Evolutionary conservation across 1,140 invertebrate species (phyloP).

Genomic region (Pararge aegeria): DNA sequence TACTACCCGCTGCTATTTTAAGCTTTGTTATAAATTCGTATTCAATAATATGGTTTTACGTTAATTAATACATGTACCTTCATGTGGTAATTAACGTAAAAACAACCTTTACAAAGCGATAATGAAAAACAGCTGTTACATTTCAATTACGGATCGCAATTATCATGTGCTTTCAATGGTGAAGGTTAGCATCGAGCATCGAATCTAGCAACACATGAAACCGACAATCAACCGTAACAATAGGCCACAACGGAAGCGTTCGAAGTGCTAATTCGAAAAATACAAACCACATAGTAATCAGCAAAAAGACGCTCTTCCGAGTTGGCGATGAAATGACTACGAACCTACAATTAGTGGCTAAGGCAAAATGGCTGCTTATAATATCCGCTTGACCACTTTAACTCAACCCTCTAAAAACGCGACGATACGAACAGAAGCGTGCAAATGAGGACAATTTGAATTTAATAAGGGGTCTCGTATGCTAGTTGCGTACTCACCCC

Average conservation of each 20-base stretch:
- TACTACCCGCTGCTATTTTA: neutral
- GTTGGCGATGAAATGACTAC: conserved; percentile 64
- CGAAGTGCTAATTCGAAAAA: conserved; percentile 77
- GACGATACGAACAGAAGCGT: neutral
- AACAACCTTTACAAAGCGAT: conserved; percentile 1
- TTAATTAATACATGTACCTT: neutral
- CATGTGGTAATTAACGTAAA: neutral
- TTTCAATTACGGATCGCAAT: conserved; percentile 25
- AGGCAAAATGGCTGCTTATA: conserved; percentile 69
- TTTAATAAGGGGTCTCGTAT: conserved; percentile 27
- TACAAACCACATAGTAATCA: conserved; percentile 70
- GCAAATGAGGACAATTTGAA: conserved; percentile 20
- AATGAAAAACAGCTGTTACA: conserved; percentile 24
- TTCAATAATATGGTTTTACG: neutral
- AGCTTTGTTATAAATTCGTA: neutral
- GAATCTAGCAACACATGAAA: conserved; percentile 27
- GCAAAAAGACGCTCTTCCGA: conserved; percentile 53
- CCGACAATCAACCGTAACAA: conserved; percentile 58
- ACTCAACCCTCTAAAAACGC: conserved; percentile 13
- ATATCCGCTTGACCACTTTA: conserved; percentile 31
- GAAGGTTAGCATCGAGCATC: conserved; percentile 22
- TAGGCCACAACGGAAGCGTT: conserved; percentile 63
- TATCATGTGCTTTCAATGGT: conserved; percentile 17
- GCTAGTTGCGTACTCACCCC: conserved; percentile 46
- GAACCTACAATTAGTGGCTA: conserved; percentile 65